These are phyloP conservation scores for Synaphobranchus kaupii DNA, from an alignment of 2,797 vertebrate species.

Conservation along the genomic window DNA sequence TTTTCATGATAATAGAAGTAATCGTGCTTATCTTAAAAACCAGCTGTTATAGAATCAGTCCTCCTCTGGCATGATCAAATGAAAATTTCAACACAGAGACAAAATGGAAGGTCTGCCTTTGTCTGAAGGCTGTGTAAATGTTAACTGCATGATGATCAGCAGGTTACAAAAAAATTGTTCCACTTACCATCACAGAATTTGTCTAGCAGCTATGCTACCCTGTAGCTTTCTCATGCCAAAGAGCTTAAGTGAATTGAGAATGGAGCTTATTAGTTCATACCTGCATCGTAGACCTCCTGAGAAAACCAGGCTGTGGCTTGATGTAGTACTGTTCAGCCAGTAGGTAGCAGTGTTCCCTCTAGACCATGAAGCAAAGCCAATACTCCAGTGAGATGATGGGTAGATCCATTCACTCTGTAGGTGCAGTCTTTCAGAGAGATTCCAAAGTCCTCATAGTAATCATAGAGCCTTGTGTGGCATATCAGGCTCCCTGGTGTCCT, in stretches of 20 bases:
- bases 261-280: not conserved
- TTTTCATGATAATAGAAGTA: not conserved
- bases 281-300: not conserved
- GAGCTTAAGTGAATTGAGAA: not conserved
- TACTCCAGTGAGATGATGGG: not conserved
- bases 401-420: not conserved
- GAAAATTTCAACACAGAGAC: not conserved
- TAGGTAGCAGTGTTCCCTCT: not conserved
- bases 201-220: not conserved
- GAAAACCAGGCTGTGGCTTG: not conserved
- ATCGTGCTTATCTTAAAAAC: not conserved
- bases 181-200: not conserved
- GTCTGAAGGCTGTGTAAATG: not conserved
- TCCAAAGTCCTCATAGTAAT: not conserved
- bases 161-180: not conserved
- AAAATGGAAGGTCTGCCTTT: not conserved
- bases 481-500: not conserved
- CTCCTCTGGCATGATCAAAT: not conserved
- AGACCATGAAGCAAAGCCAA: not conserved
- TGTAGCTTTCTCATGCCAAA: not conserved
- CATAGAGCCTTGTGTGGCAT: not conserved
- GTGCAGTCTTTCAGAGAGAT: not conserved
- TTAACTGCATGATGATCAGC: not conserved
- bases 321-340: not conserved
- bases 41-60: not conserved